A percentile compares a stretch with the other conserved stretches of the same genome.
Conservation (phyloP, 53 echinoderm and acorn worm genomes). For the Paelopatides confundens region DNA sequence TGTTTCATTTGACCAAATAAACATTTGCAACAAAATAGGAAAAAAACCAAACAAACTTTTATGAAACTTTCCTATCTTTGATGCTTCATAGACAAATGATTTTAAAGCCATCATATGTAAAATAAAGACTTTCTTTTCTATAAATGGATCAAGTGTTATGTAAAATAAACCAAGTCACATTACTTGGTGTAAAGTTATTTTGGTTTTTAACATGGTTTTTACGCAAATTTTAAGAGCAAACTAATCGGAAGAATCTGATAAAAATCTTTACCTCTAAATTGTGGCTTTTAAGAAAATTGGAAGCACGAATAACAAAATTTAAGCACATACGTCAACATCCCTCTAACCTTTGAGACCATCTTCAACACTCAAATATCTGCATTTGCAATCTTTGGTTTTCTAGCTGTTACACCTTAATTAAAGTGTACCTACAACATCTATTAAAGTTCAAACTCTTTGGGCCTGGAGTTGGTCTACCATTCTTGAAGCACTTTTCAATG, state of each 20-base stretch:
- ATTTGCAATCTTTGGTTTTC: constrained; percentile 45
- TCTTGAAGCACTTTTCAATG: constrained; percentile 19
- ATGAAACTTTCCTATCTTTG: too few relatives aligned
- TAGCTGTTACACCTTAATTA: constrained; percentile 19
- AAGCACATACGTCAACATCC: background rate
- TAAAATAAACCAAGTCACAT: background rate
- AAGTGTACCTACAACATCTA: background rate
- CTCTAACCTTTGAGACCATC: background rate
- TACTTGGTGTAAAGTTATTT: background rate
- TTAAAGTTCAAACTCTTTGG: constrained; percentile 27
- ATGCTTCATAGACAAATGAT: background rate
- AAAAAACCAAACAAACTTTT: too few relatives aligned
- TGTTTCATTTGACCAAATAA: background rate
- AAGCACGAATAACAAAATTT: background rate
- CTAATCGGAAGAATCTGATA: background rate
- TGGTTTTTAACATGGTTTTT: background rate
- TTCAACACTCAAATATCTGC: background rate
- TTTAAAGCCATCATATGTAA: background rate
- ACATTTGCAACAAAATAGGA: background rate
- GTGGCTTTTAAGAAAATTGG: background rate
- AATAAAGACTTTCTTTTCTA: background rate
- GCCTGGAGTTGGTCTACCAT: constrained; percentile 42
- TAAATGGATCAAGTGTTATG: background rate
- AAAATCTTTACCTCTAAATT: too few relatives aligned
- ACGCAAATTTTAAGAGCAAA: background rate